Evolutionary conservation across 2,113 vertebrate species (phyloP), one percentile per base, ranked within the genome.

Genomic region (Silurus meridionalis): DNA sequence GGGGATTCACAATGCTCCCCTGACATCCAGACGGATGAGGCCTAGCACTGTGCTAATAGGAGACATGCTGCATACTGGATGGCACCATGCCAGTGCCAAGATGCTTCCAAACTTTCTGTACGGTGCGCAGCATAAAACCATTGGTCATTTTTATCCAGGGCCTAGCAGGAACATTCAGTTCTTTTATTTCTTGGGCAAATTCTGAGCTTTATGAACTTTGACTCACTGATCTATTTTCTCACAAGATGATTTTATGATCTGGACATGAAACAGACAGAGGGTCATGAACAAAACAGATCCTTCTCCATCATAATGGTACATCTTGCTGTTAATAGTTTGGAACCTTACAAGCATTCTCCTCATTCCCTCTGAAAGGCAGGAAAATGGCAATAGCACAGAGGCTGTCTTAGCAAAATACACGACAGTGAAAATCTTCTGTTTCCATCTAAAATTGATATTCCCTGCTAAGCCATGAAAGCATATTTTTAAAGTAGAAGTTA

Each of bases 11-110:
- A 88, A 86, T 90, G 77, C 85, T 71, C 64, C 87, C 85, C 87
- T 91, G 93, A 94, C 92, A 90, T 92, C 92, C 91, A 91, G 90
- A 94, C 92, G 91, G 89, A 88, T 91, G 91, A 92, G 92, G 92
- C 91, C 60, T 75, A 78, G 80, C 23, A 64, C 23, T 46, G 13
- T 57, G 61, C 72, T 87, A 87, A 88, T 83, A 78, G 71, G 74
- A 88, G 80, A 83, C 87, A 86, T 86, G 72, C 75, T 83, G 84
- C 13, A 52, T 64, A 4, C 50, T 46, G 74, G 55, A 83, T 83
- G 72, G 84, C 71, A 11, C 58, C 23, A 66, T 21, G 61, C 61
- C 61, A 82, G 60, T 85, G 69, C 58, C 83, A 63, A 88, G 87
- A 85, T 85, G 83, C 83, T 85, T 85, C 67, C 78, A 79, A 88